Base-by-base conservation (phyloP, 1,140 invertebrate genomes). In the Riptortus pedestris region DNA sequence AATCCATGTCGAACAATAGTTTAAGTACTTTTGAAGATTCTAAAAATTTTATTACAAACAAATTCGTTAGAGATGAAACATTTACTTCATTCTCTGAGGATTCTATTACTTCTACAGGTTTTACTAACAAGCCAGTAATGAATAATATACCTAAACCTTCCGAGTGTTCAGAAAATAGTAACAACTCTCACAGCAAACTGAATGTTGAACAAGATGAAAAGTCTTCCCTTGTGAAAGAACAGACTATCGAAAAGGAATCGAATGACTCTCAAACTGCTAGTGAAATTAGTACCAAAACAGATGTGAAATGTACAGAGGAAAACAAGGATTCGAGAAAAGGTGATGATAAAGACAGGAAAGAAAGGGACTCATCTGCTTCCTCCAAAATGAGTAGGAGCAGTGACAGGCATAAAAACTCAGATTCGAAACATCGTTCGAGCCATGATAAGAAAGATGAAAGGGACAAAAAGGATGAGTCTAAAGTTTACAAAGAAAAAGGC, bases 21-120 rank as follows among this genome's bases (percentile, higher is more conserved):
- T 38, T 38, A 38, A 55, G 51, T 55, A 55, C 18, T 18, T 55
- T 55, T 55, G 51, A 55, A 55, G 51, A 55, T 55, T 18, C 51
- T 55, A 55, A 55, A 55, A 55, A 2, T 7, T 55, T 55, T 14
- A 27, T 26, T 26, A 11, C 24, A 2, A 55, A 26, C 26, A 55
- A 55, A 55, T 24, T 55, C 14, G 16, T 55, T 26, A 55, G 26
- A 55, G 51, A 26, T 24, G 51, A 55, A 16, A 55, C 51, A 2
- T 24, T 2, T 24, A 24, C 12, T 18, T 24, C 51, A 18, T 24
- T 55, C 0, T 55, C 51, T 3, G 51, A 55, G 2, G 51, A 55
- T 24, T 55, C 51, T 4, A 18, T 55, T 12, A 24, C 18, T 14
- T 55, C 2, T 26, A 24, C 18, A 7, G 26, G 20, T 24, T 24